Percentiles rank a stretch among this genome's conserved stretches.
These are phyloP conservation scores for Takifugu flavidus DNA, from an alignment of 2,113 vertebrate genomes.

Conservation along the genomic window DNA sequence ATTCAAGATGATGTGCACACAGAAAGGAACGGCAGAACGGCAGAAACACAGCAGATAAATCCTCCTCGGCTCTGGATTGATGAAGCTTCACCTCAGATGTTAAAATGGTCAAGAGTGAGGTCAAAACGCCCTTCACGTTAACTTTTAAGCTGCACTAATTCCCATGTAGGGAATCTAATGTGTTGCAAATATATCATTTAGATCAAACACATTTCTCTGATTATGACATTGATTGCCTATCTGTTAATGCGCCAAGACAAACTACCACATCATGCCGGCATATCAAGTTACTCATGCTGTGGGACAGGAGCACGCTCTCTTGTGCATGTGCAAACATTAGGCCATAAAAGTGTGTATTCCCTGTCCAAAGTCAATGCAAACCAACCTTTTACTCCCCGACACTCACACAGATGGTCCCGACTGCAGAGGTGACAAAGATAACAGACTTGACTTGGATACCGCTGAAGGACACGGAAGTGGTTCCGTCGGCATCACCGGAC, in stretches of 20 bases:
- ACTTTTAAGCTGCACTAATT: constrained; percentile 31
- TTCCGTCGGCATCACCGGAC: constrained; percentile 41
- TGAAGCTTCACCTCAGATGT: background rate
- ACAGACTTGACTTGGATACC: constrained; percentile 64
- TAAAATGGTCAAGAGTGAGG: constrained; percentile 7
- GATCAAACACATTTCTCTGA: background rate
- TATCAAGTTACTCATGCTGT: too few relatives aligned
- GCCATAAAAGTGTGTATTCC: background rate
- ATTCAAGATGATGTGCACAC: constrained; percentile 46
- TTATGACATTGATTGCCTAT: background rate
- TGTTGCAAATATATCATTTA: constrained; percentile 10
- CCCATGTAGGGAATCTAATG: constrained; percentile 8
- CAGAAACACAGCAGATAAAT: constrained; percentile 38
- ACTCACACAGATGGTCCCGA: too few relatives aligned
- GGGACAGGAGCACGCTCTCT: too few relatives aligned
- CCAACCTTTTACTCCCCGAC: background rate
- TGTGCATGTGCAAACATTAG: too few relatives aligned
- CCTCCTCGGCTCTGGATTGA: constrained; percentile 21
- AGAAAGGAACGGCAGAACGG: constrained; percentile 28
- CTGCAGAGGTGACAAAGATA: constrained; percentile 19
- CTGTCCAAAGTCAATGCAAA: background rate
- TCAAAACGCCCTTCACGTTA: constrained; percentile 11
- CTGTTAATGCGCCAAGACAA: constrained; percentile 12
- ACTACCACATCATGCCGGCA: too few relatives aligned
- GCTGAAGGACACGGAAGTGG: constrained; percentile 39